Percentiles rank a stretch among this genome's conserved stretches.
phyloP scores from a whole-genome alignment of 1,140 invertebrate genomes.

The Bombus terrestris region DNA sequence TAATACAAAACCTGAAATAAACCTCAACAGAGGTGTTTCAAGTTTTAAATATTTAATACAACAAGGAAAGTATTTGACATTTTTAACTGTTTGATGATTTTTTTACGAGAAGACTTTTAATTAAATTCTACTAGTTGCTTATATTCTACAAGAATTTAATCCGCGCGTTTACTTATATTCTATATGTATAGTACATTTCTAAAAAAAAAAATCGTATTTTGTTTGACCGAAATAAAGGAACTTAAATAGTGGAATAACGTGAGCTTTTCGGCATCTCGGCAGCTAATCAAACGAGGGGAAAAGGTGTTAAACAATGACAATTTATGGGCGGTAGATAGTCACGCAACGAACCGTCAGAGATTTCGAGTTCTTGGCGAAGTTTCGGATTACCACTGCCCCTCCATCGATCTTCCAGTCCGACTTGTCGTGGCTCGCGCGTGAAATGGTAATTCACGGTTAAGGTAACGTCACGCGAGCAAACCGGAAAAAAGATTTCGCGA shows the following conservation, averaged over 20 bases:
- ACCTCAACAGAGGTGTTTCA: no score
- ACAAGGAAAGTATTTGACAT: no score
- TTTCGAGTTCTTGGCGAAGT: background rate
- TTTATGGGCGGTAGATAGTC: background rate
- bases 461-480: conserved; percentile 13
- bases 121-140: no score
- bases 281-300: background rate
- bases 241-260: background rate
- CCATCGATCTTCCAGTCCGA: conserved; percentile 12
- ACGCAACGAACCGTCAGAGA: conserved; percentile 8
- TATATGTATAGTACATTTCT: no score
- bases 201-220: no score
- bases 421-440: background rate
- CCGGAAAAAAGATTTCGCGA: conserved; percentile 14
- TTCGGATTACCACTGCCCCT: background rate
- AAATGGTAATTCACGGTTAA: conserved; percentile 30
- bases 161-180: no score
- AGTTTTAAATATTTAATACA: no score
- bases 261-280: background rate
- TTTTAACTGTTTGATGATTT: no score
- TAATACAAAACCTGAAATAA: no score
- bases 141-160: no score
- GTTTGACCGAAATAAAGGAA: background rate
- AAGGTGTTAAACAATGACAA: conserved; percentile 7
- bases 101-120: no score